Evolutionary conservation across 2,113 vertebrate species (phyloP).

Genomic region (Mola mola): DNA sequence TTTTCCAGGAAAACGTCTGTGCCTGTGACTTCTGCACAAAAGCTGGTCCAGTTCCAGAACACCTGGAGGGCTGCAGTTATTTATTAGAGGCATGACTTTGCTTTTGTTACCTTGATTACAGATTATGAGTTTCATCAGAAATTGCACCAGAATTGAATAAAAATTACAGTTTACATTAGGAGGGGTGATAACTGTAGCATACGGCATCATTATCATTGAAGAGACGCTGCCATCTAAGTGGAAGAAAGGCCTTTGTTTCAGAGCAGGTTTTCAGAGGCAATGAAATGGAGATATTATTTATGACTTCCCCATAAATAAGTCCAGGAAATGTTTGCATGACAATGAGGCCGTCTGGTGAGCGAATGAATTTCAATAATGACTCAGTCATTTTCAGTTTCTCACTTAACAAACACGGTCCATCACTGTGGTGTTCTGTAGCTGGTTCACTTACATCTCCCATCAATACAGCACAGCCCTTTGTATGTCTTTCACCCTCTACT

Average conservation of each 20-base stretch:
- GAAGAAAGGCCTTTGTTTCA: conserved; percentile 46
- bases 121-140: conserved; percentile 34
- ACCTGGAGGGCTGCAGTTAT: conserved; percentile 53
- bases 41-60: conserved; percentile 63
- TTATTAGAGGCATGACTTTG: conserved; percentile 27
- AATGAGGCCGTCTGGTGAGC: conserved; percentile 47
- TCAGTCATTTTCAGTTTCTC: conserved; percentile 46
- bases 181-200: conserved; percentile 13
- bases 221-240: conserved; percentile 47
- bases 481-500: conserved; percentile 51
- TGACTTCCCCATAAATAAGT: conserved; percentile 55
- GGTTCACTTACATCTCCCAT: conserved; percentile 68
- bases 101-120: conserved; percentile 50
- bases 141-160: conserved; percentile 45
- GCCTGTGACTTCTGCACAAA: conserved; percentile 66
- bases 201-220: too few species aligned
- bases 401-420: conserved; percentile 53
- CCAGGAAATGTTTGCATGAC: conserved; percentile 57
- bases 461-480: conserved; percentile 54
- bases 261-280: conserved; percentile 53
- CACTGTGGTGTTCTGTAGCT: conserved; percentile 33
- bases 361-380: conserved; percentile 48
- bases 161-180: conserved; percentile 20
- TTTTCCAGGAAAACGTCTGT: conserved; percentile 79
- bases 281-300: conserved; percentile 34